Base-by-base conservation (phyloP, 2,113 vertebrate genomes). In the Kryptolebias marmoratus region DNA sequence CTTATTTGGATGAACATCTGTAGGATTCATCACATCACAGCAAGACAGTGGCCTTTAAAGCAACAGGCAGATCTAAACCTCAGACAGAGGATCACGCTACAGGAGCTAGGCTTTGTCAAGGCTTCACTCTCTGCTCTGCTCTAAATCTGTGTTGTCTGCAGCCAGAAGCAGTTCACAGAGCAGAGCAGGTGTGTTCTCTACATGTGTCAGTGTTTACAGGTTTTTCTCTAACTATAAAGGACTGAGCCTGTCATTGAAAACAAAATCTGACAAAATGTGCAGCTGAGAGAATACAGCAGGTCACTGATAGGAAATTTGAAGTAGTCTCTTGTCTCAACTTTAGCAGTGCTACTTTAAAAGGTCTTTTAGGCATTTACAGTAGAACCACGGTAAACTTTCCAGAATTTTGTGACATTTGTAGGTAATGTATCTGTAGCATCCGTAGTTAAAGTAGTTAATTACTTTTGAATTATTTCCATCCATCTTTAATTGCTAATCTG, bases 121-220 rank as follows among this genome's bases (percentile, higher is more conserved):
- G 30, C 55, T 36, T 58, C 55, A 18, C 55, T 58, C 15, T n/a
- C 36, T 59, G 31, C 59, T 47, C 47, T 0, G 16, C 3, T 36
- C 7, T 36, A 36, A 36, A 7, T 60, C 27, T 44, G 2, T 44
- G 62, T n/a, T n/a, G 71, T 73, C 10, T 65, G 71, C 14, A 45
- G 54, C 45, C 31, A 31, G 12, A 42, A 52, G 5, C 55, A 18
- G 54, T 1, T 11, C 44, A 49, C 5, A 5, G 2, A 49, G 5
- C 4, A 5, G 47, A 14, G 27, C 7, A 7, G 3, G 32, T 36
- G 32, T 36, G 32, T 36, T 36, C 32, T 49, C 36, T 28, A 49
- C 71, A 64, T 12, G 57, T 50, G 47, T 50, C n/a, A 11, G n/a
- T 59, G 18, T 55, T 61, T 28, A 28, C 49, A 42, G n/a, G 54